These are phyloP conservation scores for Drosophila ustulata DNA, from an alignment of 2,888 invertebrate genomes.

Conservation along the genomic window DNA sequence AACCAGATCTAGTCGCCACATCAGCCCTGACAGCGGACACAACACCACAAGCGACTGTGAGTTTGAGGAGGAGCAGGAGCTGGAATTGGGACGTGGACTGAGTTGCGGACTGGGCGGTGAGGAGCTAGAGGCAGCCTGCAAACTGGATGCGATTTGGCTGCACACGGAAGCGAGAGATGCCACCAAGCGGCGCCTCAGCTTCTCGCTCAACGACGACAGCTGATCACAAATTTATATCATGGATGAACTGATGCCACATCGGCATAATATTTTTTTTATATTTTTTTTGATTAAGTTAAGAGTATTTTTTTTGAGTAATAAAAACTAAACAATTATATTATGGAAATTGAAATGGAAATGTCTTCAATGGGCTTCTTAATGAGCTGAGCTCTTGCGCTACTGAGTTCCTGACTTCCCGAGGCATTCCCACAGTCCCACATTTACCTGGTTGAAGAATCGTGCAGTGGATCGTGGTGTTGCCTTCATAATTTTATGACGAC, in stretches of 20 bases:
- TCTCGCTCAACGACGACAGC: constrained; percentile 49
- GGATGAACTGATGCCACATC: background rate
- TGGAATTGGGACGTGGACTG: constrained; percentile 5
- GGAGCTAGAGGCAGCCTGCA: constrained; percentile 57
- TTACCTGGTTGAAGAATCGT: constrained; percentile 1
- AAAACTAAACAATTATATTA: constrained; percentile 49
- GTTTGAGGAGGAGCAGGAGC: constrained; percentile 40
- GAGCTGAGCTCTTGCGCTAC: constrained; percentile 7
- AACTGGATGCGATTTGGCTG: constrained; percentile 65
- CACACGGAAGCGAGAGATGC: constrained; percentile 56
- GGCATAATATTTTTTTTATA: constrained; percentile 38
- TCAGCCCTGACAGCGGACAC: constrained; percentile 84
- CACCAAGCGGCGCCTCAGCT: constrained; percentile 74
- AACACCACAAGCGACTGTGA: constrained; percentile 82
- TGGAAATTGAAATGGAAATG: constrained; percentile 19
- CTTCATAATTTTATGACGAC: constrained; percentile 40
- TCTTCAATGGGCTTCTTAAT: constrained; percentile 20
- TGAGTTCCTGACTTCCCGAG: background rate
- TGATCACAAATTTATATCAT: constrained; percentile 31
- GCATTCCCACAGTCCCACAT: constrained; percentile 44
- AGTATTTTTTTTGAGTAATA: constrained; percentile 35
- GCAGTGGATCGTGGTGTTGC: constrained; percentile 7
- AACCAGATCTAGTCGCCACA: constrained; percentile 82
- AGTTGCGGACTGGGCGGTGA: constrained; percentile 41
- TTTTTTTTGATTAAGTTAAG: constrained; percentile 41